Percentiles rank a stretch among this genome's conserved stretches.
Conservation (phyloP, 2,797 vertebrate species). For the Microchirus variegatus region DNA sequence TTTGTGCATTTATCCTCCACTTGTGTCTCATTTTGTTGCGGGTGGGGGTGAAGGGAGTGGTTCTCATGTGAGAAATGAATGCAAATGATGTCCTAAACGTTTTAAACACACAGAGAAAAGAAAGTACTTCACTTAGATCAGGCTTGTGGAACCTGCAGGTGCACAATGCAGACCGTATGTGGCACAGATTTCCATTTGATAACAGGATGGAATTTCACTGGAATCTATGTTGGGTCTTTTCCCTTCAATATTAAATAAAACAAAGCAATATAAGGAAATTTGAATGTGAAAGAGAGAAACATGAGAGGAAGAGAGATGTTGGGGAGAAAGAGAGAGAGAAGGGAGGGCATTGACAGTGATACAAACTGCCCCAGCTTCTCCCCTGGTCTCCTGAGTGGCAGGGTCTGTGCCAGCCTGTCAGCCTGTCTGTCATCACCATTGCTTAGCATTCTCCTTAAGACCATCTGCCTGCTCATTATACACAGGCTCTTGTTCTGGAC, state of each 20-base stretch:
- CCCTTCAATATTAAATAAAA: too few relatives aligned
- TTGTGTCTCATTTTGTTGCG: constrained; percentile 43
- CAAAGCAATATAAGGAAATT: constrained; percentile 38
- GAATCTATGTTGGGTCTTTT: not conserved
- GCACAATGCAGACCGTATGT: constrained; percentile 6
- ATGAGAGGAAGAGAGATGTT: constrained; percentile 3
- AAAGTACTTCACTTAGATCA: constrained; percentile 63
- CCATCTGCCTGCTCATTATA: constrained; percentile 77
- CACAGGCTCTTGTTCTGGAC: constrained; percentile 73
- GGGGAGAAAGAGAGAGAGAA: constrained; percentile 8
- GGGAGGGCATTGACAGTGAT: constrained; percentile 74
- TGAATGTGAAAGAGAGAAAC: constrained; percentile 27
- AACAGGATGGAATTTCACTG: constrained; percentile 35
- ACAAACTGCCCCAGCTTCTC: constrained; percentile 74
- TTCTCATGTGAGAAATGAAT: constrained; percentile 35
- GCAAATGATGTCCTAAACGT: constrained; percentile 56
- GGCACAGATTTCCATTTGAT: constrained; percentile 43
- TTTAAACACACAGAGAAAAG: constrained; percentile 50
- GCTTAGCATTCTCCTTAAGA: constrained; percentile 83
- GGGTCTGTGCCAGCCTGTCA: constrained; percentile 82
- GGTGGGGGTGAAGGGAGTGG: constrained; percentile 31
- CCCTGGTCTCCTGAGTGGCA: constrained; percentile 80
- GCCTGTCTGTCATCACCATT: constrained; percentile 79
- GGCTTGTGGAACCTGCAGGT: constrained; percentile 51
- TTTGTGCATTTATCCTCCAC: constrained; percentile 63